These are phyloP conservation scores for Pocillopora damicornis DNA, from an alignment of 64 coral and sea anemone genomes.

Conservation along the genomic window DNA sequence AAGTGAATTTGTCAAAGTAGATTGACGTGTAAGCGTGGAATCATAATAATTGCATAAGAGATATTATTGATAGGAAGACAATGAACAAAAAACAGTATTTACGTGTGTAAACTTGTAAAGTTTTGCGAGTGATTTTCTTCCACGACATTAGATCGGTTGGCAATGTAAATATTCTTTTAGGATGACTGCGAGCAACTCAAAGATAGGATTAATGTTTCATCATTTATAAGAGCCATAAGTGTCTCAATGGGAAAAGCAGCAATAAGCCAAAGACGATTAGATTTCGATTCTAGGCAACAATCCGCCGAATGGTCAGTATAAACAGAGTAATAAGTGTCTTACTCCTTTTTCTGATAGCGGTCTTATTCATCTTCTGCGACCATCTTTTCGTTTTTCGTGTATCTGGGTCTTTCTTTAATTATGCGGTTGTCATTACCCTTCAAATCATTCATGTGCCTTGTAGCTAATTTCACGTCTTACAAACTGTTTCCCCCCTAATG, in stretches of 20 bases:
- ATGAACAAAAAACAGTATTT: no score
- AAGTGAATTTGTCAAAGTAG: no score
- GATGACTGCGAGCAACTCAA: neutral
- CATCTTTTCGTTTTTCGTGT: neutral
- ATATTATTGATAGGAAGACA: no score
- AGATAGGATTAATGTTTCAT: neutral
- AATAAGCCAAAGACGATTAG: neutral
- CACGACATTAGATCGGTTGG: no score
- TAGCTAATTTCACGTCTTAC: neutral
- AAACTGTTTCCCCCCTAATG: neutral
- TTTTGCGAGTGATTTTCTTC: no score
- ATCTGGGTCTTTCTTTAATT: neutral
- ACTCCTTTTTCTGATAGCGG: neutral
- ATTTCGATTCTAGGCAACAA: neutral
- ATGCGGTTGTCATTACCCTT: neutral
- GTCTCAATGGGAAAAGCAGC: neutral
- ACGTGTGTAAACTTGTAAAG: no score
- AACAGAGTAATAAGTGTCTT: neutral
- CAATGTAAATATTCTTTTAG: no score
- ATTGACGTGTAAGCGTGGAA: no score
- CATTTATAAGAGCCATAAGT: neutral
- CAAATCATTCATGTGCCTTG: neutral
- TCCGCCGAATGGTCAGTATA: neutral
- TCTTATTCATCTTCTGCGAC: neutral
- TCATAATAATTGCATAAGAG: no score